Conservation (phyloP, 2,113 vertebrate genomes). For the Corythaeola cristata region DNA sequence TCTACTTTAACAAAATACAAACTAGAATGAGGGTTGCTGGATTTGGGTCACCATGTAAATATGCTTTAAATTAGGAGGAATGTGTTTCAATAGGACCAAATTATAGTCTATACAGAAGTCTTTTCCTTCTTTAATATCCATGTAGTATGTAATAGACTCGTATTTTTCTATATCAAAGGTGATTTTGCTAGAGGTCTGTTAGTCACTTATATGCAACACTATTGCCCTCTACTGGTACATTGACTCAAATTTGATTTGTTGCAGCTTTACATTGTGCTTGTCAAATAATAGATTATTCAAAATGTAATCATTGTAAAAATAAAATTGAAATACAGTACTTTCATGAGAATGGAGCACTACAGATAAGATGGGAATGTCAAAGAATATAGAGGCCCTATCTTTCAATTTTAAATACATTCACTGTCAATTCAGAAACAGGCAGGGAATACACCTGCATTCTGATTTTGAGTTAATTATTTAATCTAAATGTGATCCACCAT, state of each 20-base stretch:
- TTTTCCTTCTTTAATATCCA: constrained; percentile 20
- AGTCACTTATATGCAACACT: neutral
- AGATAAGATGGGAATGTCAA: neutral
- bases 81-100: constrained; percentile 18
- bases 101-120: neutral
- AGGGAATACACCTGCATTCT: neutral
- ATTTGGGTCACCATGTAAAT: constrained; percentile 31
- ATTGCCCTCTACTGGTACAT: constrained; percentile 70
- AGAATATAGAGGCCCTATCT: neutral
- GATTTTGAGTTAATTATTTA: neutral
- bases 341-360: neutral
- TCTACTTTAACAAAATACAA: neutral
- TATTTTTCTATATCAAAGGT: neutral
- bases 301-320: neutral
- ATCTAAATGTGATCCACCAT: neutral
- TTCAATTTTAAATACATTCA: neutral
- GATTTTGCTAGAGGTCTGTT: neutral
- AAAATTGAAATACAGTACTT: neutral
- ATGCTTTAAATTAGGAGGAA: constrained; percentile 10
- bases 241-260: neutral
- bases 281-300: neutral
- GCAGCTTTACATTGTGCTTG: neutral
- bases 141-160: neutral
- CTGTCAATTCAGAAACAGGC: neutral
- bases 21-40: neutral